Base-by-base conservation (phyloP, 2,888 invertebrate species). In the Drosophila neotestacea region DNA sequence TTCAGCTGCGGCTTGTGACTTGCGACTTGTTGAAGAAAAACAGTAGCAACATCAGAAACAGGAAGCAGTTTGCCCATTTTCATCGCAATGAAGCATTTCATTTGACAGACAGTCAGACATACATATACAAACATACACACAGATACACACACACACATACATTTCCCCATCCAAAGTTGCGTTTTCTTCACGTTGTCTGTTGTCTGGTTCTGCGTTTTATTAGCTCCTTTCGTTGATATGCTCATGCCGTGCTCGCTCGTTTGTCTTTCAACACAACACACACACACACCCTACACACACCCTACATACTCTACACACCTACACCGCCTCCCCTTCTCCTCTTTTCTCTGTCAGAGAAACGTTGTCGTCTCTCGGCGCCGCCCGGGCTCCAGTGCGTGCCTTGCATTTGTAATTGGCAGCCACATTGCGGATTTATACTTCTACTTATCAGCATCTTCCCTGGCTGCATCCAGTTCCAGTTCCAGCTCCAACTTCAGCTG, bases 51-150 rank as follows among this genome's bases (percentile, higher is more conserved):
- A 66, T 38, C 34, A 60, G 64, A 64, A 86, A 77, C 88, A 88
- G 89, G 85, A 88, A 86, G 76, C 87, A 79, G 85, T 88, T 86
- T 86, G 85, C 77, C 89, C 85, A 86, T 86, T 88, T 86, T 81
- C 79, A 85, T 81, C 72, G 79, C 74, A 81, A 63, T 83, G 86
- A 83, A 80, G 85, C 82, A 81, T 86, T 88, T 77, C 74, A 84
- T 84, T 79, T 79, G 74, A 77, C 85, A 85, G 78, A 67, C 72
- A 65, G 56, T 28, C 34, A 51, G 32, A 54, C 22, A 61, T n/a
- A 47, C 46, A 46, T 11, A 51, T 3, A 58, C 34, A 58, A 16
- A 47, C 11, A 39, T 22, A 55, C 46, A 67, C 51, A 59, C 39
- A 63, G 48, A 64, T 22, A 48, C 46, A 58, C 32, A 54, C 50